A percentile compares a stretch with the other conserved stretches of the same genome.
Evolutionary conservation across 2,113 vertebrate species (phyloP).

Genomic region (Ameiurus melas): DNA sequence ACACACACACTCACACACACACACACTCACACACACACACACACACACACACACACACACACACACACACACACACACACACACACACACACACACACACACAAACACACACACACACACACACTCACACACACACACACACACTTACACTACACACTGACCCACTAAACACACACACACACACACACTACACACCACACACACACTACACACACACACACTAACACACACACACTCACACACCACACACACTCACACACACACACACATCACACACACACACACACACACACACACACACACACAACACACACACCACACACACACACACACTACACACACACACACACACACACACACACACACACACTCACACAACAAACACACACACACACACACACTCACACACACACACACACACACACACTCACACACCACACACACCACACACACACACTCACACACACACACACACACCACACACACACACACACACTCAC

Average conservation of each 20-base stretch:
- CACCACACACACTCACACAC: conserved; percentile 51
- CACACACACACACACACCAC: conserved; percentile 51
- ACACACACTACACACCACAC: conserved; percentile 50
- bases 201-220: conserved; percentile 52
- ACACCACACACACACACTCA: conserved; percentile 52
- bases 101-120: conserved; percentile 51
- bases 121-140: conserved; percentile 52
- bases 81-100: conserved; percentile 52
- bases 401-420: conserved; percentile 52
- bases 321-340: conserved; percentile 50
- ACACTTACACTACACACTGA: too few relatives aligned
- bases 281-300: conserved; percentile 51
- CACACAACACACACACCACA: conserved; percentile 52
- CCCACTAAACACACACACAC: conserved; percentile 53
- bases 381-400: conserved; percentile 53
- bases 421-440: conserved; percentile 51
- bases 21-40: conserved; percentile 49
- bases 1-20: conserved; percentile 52
- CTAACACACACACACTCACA: conserved; percentile 51
- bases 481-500: conserved; percentile 52
- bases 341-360: conserved; percentile 53
- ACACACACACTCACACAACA: conserved; percentile 49
- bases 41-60: conserved; percentile 53
- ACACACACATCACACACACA: conserved; percentile 50
- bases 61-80: conserved; percentile 50